Evolutionary conservation across 2,113 vertebrate species (phyloP).

Genomic region (Pseudolaguvia tuberculata): DNA sequence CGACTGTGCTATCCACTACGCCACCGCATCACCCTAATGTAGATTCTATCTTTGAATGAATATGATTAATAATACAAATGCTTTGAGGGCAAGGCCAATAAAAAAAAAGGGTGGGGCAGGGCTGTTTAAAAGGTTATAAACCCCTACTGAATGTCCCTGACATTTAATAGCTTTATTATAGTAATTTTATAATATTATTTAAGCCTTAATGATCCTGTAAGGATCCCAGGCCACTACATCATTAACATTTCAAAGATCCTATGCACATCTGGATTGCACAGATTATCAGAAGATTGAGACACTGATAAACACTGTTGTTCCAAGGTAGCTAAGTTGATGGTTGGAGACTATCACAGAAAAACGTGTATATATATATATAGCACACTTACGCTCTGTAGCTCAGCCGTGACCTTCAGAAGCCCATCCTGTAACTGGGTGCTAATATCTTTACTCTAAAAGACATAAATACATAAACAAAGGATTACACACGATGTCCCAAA

Average conservation of each 20-base stretch:
- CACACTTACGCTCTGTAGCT: slow-evolving; percentile 79
- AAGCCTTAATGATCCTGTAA: not conserved
- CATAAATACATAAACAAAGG: slow-evolving; percentile 33
- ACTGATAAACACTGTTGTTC: too few species aligned
- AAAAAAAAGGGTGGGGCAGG: too few species aligned
- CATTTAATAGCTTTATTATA: too few species aligned
- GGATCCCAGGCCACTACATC: not conserved
- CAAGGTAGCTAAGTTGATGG: too few species aligned
- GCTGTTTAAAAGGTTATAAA: too few species aligned
- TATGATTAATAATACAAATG: too few species aligned
- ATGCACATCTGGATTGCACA: not conserved
- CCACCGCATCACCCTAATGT: too few species aligned
- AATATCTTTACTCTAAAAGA: slow-evolving; percentile 77
- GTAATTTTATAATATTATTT: too few species aligned
- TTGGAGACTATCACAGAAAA: not conserved
- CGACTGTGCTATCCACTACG: too few species aligned
- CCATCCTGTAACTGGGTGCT: slow-evolving; percentile 79
- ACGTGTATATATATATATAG: not conserved
- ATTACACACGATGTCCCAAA: not conserved
- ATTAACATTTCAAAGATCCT: not conserved
- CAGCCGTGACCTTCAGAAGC: slow-evolving; percentile 76
- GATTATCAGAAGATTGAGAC: not conserved
- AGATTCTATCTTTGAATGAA: too few species aligned
- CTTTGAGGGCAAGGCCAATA: too few species aligned
- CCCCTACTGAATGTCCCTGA: too few species aligned